Conservation (phyloP, 2,113 vertebrate genomes). For the Pica pica region DNA sequence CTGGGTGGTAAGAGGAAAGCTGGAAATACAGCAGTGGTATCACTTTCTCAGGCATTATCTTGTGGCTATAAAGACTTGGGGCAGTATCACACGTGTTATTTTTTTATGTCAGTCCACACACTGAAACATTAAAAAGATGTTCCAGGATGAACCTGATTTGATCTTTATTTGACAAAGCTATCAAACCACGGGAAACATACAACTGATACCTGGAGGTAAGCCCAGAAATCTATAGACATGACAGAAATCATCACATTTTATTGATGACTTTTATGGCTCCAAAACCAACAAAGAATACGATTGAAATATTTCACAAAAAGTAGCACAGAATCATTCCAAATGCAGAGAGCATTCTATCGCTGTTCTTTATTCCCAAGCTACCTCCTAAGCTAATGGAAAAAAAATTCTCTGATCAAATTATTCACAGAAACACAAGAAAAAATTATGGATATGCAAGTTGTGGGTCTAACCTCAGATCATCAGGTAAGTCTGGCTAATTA, state of each 20-base stretch:
- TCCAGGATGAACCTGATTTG: neutral
- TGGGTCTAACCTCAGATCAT: neutral
- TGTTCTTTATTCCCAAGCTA: neutral
- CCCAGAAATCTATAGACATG: neutral
- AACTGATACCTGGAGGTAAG: neutral
- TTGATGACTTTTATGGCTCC: neutral
- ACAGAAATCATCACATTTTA: neutral
- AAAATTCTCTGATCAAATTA: neutral
- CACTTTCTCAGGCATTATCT: neutral
- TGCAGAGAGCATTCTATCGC: neutral
- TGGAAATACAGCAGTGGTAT: neutral
- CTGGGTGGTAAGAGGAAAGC: neutral
- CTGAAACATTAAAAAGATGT: neutral
- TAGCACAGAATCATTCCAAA: neutral
- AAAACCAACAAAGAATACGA: neutral
- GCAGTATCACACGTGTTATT: neutral
- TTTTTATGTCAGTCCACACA: neutral
- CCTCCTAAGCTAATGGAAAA: neutral
- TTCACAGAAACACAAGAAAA: neutral
- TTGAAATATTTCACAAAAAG: neutral
- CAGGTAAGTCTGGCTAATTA: neutral
- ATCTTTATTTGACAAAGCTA: constrained; percentile 28
- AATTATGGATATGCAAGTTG: neutral
- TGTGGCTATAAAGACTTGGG: neutral
- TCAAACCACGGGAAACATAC: neutral